Percentiles rank a stretch among this genome's conserved stretches.
Evolutionary conservation across 1,140 invertebrate genomes (phyloP).

Genomic region (Battus philenor): DNA sequence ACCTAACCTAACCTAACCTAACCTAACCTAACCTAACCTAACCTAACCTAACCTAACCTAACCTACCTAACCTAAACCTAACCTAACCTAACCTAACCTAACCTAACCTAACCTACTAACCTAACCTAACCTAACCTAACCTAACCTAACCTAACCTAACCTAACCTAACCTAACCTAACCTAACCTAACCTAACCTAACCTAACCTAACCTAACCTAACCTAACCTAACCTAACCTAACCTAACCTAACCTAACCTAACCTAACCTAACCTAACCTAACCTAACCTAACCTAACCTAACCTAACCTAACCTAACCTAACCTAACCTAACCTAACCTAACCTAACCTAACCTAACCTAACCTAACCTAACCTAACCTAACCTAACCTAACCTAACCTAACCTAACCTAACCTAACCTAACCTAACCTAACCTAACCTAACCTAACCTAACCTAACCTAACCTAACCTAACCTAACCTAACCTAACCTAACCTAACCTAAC

Average conservation of each 20-base stretch:
- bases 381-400: constrained; percentile 27
- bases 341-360: constrained; percentile 33
- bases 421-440: constrained; percentile 28
- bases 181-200: constrained; percentile 29
- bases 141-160: constrained; percentile 28
- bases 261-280: constrained; percentile 24
- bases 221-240: constrained; percentile 32
- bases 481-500: background rate
- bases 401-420: constrained; percentile 31
- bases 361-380: constrained; percentile 29
- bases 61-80: too few species aligned
- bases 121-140: constrained; percentile 25
- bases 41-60: constrained; percentile 21
- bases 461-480: constrained; percentile 18
- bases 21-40: constrained; percentile 19
- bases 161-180: constrained; percentile 26
- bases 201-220: constrained; percentile 34
- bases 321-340: constrained; percentile 34
- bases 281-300: constrained; percentile 28
- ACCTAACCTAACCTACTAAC: constrained; percentile 28
- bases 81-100: constrained; percentile 18
- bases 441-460: constrained; percentile 26
- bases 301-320: constrained; percentile 34
- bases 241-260: constrained; percentile 16
- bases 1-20: constrained; percentile 18